Base-by-base conservation (phyloP, 2,888 invertebrate species). In the Chrysolina oricalcia region DNA sequence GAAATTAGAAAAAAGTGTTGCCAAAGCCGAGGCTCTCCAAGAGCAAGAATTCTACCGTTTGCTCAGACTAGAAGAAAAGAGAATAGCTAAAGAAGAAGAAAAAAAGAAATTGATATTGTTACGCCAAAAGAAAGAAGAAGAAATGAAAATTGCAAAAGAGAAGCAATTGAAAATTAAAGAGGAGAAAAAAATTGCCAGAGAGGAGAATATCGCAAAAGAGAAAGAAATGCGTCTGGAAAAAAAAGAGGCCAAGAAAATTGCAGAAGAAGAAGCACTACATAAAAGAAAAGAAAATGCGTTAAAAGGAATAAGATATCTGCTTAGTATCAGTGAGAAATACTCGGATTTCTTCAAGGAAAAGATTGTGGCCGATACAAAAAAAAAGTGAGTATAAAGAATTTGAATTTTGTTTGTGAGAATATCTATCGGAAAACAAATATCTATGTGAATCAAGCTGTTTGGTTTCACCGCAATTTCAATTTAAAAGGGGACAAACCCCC, bases 221-320 rank as follows among this genome's bases (percentile, higher is more conserved):
- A 10, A 50, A 67, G 70, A 46, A 23, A 70, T n/a, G 74, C 43
- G 21, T 27, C 11, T 19, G 66, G 48, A 63, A 21, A 68, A 17
- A 59, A 2, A 46, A 19, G 65, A 75, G 53, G 75, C 66, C 27
- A 77, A 73, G 43, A 73, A 23, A 59, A 43, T 68, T 27, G 59
- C 68, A 11, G 73, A 75, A 68, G 74, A 76, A 59, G 64, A 73
- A 56, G 72, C 73, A 11, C 67, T 72, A 40, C 64, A 43, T 11
- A 69, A 72, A 46, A 75, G 72, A 53, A 81, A 80, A 70, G 78
- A 79, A 64, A 75, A 73, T 48, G 81, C 83, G 5, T 63, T 81
- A 17, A 81, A 81, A 70, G 78, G 81, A 65, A 81, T 84, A 80
- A 78, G 80, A 46, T 83, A 82, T 67, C 63, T 84, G 27, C 67